These are phyloP conservation scores for Hirudinaria manillensis DNA, from an alignment of 2,888 invertebrate genomes.

Conservation along the genomic window DNA sequence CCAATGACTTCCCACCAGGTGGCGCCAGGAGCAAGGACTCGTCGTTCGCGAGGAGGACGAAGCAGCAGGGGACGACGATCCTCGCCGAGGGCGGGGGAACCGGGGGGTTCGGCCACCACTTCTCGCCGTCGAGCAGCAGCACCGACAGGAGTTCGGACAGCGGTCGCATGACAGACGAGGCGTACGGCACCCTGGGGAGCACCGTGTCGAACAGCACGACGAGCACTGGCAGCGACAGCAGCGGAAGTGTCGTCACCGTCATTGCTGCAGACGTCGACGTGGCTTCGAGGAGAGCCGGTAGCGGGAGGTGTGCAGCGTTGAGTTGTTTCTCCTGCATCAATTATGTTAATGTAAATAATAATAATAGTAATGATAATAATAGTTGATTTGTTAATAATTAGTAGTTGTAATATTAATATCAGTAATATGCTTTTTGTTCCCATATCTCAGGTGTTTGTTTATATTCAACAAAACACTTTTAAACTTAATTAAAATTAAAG, in stretches of 20 bases:
- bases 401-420: too few species aligned
- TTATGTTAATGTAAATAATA: too few species aligned
- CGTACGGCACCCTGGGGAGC: constrained; percentile 40
- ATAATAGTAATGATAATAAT: too few species aligned
- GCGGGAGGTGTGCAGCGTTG: constrained; percentile 14
- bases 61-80: constrained; percentile 8
- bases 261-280: constrained; percentile 38
- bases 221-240: constrained; percentile 40
- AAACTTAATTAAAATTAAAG: too few species aligned
- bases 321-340: neutral
- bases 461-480: too few species aligned
- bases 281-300: constrained; percentile 21
- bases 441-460: too few species aligned
- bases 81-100: constrained; percentile 3
- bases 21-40: constrained; percentile 13
- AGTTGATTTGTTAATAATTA: too few species aligned
- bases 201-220: constrained; percentile 37
- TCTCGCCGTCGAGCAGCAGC: constrained; percentile 30
- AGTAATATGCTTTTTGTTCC: too few species aligned
- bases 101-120: neutral
- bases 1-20: neutral
- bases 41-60: neutral
- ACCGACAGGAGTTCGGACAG: constrained; percentile 35
- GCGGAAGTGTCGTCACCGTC: constrained; percentile 41
- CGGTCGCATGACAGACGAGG: constrained; percentile 40